Conservation (phyloP, 1,140 invertebrate genomes). For the Odontomachus brunneus region DNA sequence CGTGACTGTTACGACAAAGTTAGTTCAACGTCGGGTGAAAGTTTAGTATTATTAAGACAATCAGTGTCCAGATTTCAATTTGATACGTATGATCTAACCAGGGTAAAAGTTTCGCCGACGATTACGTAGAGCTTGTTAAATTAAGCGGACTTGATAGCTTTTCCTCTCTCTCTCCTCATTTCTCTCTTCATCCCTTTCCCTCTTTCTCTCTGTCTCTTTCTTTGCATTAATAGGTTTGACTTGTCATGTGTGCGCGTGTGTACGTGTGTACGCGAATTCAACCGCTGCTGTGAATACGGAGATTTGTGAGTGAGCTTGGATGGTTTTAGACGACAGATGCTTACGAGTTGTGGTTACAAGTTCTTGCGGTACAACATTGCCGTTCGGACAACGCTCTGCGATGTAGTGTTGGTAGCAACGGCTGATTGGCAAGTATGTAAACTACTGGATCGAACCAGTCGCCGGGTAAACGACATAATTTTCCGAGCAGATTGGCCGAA, state of each 20-base stretch:
- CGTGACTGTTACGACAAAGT: not conserved
- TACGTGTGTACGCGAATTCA: not conserved
- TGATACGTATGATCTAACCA: not conserved
- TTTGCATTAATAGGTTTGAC: not conserved
- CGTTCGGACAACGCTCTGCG: constrained; percentile 34
- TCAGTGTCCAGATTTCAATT: not conserved
- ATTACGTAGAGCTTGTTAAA: constrained; percentile 2
- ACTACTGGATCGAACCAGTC: constrained; percentile 23
- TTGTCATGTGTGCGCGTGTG: not conserved
- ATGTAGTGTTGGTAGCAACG: constrained; percentile 43
- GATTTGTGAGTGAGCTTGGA: constrained; percentile 36
- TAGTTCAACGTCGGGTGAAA: not conserved
- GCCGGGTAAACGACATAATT: constrained; percentile 24
- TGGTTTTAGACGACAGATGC: constrained; percentile 44
- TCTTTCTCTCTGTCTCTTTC: no score
- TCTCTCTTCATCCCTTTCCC: no score
- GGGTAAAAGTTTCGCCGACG: not conserved
- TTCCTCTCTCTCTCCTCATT: no score
- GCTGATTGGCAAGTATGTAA: constrained; percentile 42
- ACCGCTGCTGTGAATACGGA: not conserved
- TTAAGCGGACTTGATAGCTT: not conserved
- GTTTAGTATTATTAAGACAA: not conserved
- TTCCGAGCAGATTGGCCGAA: not conserved
- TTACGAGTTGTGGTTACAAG: constrained; percentile 44
- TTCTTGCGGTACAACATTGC: constrained; percentile 31